Evolutionary conservation across 2,797 vertebrate genomes (phyloP).

Genomic region (Trachops cirrhosus): DNA sequence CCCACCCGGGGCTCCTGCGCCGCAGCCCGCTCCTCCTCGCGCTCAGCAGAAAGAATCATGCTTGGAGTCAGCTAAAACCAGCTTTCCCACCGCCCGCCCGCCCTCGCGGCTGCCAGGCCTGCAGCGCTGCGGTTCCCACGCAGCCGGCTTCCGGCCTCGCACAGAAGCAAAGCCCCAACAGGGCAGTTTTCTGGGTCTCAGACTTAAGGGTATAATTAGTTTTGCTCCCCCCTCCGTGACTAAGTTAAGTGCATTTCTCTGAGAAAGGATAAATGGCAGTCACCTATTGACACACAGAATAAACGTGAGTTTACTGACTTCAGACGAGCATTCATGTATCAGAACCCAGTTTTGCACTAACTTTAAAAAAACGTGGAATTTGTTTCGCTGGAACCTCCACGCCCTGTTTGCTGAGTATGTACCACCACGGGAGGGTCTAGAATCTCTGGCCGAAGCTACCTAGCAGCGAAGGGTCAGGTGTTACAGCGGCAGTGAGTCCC

Average conservation of each 20-base stretch:
- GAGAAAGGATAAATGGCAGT: too few relatives aligned
- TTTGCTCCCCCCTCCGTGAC: background rate
- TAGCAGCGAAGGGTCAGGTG: accelerated
- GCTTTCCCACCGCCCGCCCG: too few relatives aligned
- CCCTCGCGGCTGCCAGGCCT: too few relatives aligned
- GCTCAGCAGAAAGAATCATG: background rate
- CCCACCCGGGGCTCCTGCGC: accelerated
- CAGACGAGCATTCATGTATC: background rate
- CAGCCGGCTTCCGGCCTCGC: background rate
- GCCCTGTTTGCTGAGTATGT: background rate
- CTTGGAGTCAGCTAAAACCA: too few relatives aligned
- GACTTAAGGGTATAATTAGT: background rate
- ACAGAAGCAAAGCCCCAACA: too few relatives aligned
- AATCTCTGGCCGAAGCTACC: background rate
- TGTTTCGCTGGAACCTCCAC: background rate
- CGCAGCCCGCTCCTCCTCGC: background rate
- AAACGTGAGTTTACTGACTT: background rate
- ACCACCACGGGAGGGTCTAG: accelerated
- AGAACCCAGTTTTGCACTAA: background rate
- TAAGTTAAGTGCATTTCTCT: background rate
- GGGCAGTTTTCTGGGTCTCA: background rate
- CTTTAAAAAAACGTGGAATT: background rate
- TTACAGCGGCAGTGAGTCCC: accelerated
- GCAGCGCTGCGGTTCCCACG: too few relatives aligned
- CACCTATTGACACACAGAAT: background rate